A percentile compares a stretch with the other conserved stretches of the same genome.
phyloP scores from a whole-genome alignment of 2,113 vertebrate genomes.

The Pelusios castaneus region DNA sequence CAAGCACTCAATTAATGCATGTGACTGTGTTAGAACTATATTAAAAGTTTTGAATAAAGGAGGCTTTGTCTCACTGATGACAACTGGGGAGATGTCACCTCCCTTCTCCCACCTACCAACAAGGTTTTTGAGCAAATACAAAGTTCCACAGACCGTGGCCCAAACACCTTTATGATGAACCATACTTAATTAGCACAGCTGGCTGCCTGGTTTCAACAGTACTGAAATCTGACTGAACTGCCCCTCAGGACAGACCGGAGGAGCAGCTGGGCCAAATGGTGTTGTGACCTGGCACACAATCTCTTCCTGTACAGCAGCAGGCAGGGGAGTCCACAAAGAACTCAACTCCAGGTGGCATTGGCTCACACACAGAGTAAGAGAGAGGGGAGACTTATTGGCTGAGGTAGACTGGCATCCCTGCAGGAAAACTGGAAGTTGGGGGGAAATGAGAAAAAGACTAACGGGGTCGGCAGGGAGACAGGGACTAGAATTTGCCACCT shows the following conservation, averaged over 20 bases:
- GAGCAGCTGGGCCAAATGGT: background rate
- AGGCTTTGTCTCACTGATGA: background rate
- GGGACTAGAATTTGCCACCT: background rate
- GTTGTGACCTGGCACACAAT: background rate
- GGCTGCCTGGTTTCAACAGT: background rate
- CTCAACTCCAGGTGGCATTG: background rate
- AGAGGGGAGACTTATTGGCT: background rate
- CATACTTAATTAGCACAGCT: background rate
- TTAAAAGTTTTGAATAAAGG: background rate
- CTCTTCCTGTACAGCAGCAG: background rate
- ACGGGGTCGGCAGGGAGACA: background rate
- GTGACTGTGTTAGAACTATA: background rate
- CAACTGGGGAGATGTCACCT: background rate
- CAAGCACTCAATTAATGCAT: background rate
- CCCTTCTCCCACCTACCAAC: background rate
- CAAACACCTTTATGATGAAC: background rate
- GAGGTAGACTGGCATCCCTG: background rate
- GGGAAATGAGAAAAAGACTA: background rate
- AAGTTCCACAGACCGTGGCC: background rate
- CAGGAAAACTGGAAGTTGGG: background rate
- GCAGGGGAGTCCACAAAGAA: background rate
- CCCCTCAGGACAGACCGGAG: background rate
- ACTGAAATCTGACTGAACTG: background rate
- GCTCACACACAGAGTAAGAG: background rate
- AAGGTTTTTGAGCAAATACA: too few relatives aligned